These are phyloP conservation scores for Nomada lathburiana DNA, from an alignment of 2,888 invertebrate species.

Conservation along the genomic window DNA sequence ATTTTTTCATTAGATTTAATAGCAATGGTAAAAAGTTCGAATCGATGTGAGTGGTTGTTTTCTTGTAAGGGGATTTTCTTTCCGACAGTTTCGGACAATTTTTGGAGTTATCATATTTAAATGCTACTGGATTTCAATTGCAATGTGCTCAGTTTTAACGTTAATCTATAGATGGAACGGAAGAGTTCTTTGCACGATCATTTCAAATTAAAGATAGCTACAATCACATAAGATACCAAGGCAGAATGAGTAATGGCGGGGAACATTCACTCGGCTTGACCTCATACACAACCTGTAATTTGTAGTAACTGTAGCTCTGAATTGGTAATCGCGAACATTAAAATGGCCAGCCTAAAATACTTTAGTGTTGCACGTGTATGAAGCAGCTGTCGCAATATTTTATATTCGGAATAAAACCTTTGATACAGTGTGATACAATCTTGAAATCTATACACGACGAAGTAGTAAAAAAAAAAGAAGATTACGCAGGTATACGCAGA, in stretches of 20 bases:
- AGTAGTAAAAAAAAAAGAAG: too few relatives aligned
- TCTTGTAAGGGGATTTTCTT: too few relatives aligned
- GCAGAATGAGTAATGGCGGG: slow-evolving; percentile 72
- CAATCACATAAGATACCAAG: slow-evolving; percentile 12
- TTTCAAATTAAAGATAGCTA: slow-evolving; percentile 8
- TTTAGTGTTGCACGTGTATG: not conserved
- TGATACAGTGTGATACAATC: too few relatives aligned
- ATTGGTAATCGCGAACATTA: not conserved
- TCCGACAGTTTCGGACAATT: too few relatives aligned
- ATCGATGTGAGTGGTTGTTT: not conserved
- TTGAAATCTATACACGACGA: too few relatives aligned
- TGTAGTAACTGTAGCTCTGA: slow-evolving; percentile 43
- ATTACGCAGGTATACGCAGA: too few relatives aligned
- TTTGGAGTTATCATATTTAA: too few relatives aligned
- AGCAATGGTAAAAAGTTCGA: not conserved
- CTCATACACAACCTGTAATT: slow-evolving; percentile 73
- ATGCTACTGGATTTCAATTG: not conserved
- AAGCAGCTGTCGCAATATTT: not conserved
- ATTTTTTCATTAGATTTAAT: too few relatives aligned
- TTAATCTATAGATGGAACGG: not conserved
- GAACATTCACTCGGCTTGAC: slow-evolving; percentile 75
- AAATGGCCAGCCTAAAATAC: not conserved
- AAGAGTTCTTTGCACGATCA: not conserved
- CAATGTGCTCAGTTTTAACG: not conserved
- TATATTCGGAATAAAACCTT: not conserved